phyloP scores from a whole-genome alignment of 2,797 vertebrate genomes.

The Sylvia borin region DNA sequence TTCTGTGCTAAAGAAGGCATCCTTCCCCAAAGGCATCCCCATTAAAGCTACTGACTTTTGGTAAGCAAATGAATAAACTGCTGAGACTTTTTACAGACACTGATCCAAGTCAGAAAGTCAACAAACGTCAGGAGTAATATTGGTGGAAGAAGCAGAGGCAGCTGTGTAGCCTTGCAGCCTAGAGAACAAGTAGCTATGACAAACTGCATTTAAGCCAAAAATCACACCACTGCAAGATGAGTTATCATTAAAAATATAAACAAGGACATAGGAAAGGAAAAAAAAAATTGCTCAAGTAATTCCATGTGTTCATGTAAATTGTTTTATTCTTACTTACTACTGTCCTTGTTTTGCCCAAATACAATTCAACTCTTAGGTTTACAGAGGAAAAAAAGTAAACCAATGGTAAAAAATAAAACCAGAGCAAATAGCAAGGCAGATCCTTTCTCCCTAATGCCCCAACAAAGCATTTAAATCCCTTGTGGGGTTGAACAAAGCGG shows the following conservation, averaged over 20 bases:
- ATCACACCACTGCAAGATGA: background rate
- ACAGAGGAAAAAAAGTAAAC: background rate
- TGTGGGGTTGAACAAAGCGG: conserved; percentile 52
- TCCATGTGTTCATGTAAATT: background rate
- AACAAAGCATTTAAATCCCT: conserved; percentile 64
- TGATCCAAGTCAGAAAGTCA: conserved; percentile 10
- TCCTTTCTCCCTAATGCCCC: conserved; percentile 29
- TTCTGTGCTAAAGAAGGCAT: background rate
- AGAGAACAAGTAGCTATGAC: background rate
- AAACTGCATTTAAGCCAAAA: conserved; percentile 1
- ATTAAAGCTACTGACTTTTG: background rate
- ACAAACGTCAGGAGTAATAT: background rate
- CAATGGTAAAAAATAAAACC: conserved; percentile 35
- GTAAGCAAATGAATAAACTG: conserved; percentile 29
- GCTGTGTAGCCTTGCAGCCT: background rate
- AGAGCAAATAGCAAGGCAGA: conserved; percentile 33
- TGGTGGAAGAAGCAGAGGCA: background rate
- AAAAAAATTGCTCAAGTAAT: background rate
- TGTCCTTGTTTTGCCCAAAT: background rate
- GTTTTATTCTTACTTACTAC: background rate
- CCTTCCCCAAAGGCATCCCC: background rate
- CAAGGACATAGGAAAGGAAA: background rate
- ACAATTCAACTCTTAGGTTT: background rate
- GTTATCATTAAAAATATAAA: background rate
- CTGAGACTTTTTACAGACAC: background rate